phyloP scores from a whole-genome alignment of 2,797 vertebrate genomes.

The Syncerus caffer region DNA sequence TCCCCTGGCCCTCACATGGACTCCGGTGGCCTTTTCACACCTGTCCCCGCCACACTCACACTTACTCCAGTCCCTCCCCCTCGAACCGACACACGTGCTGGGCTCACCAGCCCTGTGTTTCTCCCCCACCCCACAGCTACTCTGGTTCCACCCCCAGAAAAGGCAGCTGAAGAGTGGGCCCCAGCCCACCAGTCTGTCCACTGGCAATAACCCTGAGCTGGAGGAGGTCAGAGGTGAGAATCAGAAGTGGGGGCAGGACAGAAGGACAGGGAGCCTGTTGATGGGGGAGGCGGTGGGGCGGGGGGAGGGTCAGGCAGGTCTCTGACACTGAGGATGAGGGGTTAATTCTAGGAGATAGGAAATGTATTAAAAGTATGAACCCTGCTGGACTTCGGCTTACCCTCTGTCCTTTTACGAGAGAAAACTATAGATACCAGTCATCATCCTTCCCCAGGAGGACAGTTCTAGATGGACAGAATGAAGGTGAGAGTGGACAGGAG shows the following conservation, averaged over 20 bases:
- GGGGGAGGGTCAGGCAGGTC: background rate
- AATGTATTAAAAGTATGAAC: background rate
- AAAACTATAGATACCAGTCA: background rate
- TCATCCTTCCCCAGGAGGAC: background rate
- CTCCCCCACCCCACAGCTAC: background rate
- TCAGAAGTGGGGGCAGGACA: background rate
- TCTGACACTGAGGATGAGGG: background rate
- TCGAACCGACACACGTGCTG: constrained; percentile 46
- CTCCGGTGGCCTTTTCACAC: background rate
- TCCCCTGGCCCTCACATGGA: background rate
- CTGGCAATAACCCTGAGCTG: background rate
- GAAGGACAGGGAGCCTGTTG: background rate
- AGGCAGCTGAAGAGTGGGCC: background rate
- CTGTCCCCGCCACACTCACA: background rate
- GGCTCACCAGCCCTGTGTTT: background rate
- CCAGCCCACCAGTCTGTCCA: background rate
- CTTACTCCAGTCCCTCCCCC: background rate
- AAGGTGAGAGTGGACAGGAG: background rate
- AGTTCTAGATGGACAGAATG: background rate
- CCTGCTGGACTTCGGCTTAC: background rate
- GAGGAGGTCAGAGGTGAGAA: background rate
- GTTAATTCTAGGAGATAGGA: background rate
- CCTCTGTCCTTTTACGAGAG: background rate
- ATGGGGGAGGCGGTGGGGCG: background rate
- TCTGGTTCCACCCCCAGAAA: background rate